Conservation (phyloP, 2,797 vertebrate genomes). For the Melanotaenia trifasciata region DNA sequence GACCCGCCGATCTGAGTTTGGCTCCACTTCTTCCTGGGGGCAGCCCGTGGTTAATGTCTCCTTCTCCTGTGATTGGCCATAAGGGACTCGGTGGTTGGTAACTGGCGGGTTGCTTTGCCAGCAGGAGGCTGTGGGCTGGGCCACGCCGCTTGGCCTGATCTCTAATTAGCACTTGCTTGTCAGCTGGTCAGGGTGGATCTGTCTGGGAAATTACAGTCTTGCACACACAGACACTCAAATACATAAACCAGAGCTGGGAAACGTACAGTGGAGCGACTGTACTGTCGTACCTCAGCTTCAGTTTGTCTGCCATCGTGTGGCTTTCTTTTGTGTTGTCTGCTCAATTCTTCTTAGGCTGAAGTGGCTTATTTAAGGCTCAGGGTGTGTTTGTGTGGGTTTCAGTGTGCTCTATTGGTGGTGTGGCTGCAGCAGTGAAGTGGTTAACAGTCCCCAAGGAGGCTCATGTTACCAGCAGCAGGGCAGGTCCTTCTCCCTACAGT, state of each 20-base stretch:
- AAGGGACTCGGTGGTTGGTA: slow-evolving; percentile 68
- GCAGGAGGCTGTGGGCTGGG: slow-evolving; percentile 76
- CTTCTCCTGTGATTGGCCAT: slow-evolving; percentile 67
- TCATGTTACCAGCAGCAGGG: slow-evolving; percentile 75
- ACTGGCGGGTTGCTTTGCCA: slow-evolving; percentile 79
- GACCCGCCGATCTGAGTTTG: slow-evolving; percentile 29
- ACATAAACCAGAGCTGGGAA: slow-evolving; percentile 51
- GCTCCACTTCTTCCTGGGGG: slow-evolving; percentile 46
- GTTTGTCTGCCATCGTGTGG: slow-evolving; percentile 62
- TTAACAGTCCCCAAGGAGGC: slow-evolving; percentile 75
- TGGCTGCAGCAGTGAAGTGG: slow-evolving; percentile 75
- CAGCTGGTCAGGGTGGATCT: slow-evolving; percentile 79
- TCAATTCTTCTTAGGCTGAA: slow-evolving; percentile 55
- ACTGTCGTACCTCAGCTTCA: slow-evolving; percentile 49
- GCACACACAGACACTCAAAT: slow-evolving; percentile 40
- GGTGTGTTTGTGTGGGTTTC: slow-evolving; percentile 63
- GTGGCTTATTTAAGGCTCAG: slow-evolving; percentile 60
- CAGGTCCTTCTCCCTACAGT: slow-evolving; percentile 57
- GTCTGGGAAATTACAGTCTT: slow-evolving; percentile 78
- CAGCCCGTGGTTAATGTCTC: slow-evolving; percentile 55
- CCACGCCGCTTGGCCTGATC: slow-evolving; percentile 74
- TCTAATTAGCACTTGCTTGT: slow-evolving; percentile 83
- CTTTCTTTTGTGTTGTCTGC: slow-evolving; percentile 58
- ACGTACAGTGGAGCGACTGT: slow-evolving; percentile 41
- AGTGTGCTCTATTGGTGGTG: slow-evolving; percentile 42